A percentile compares a stretch with the other conserved stretches of the same genome.
Conservation (phyloP, 2,888 invertebrate genomes). For the Plebejus anna region DNA sequence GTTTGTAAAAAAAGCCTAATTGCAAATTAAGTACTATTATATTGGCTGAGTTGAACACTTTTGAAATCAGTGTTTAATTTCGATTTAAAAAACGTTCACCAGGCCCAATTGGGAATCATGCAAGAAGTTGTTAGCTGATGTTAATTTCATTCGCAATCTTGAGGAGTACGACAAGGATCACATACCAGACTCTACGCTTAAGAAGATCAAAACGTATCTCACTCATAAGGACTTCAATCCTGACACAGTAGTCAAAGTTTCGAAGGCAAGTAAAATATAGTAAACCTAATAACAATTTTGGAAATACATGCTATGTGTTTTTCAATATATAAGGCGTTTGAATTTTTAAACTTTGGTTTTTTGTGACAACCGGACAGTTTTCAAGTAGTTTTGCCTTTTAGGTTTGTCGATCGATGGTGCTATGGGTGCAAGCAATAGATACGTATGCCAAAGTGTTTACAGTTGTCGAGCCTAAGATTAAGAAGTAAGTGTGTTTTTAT, state of each 20-base stretch:
- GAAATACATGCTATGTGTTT: background rate
- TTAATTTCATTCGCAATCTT: conserved; percentile 89
- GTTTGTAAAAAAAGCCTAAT: conserved; percentile 2
- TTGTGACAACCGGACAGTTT: background rate
- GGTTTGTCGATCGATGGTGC: conserved; percentile 93
- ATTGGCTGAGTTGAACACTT: too few relatives aligned
- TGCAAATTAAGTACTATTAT: background rate
- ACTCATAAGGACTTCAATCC: conserved; percentile 93
- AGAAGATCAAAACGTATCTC: conserved; percentile 90
- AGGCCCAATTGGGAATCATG: conserved; percentile 94
- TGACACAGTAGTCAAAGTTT: conserved; percentile 87
- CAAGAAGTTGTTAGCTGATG: conserved; percentile 89
- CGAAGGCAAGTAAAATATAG: conserved; percentile 50
- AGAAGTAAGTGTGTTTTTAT: conserved; percentile 76
- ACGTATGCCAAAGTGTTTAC: conserved; percentile 92
- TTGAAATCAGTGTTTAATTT: background rate
- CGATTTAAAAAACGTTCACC: conserved; percentile 37
- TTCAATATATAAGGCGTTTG: background rate
- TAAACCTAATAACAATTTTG: background rate
- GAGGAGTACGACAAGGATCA: conserved; percentile 93
- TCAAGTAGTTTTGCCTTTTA: conserved; percentile 45
- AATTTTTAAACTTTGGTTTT: too few relatives aligned
- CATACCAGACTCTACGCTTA: conserved; percentile 86
- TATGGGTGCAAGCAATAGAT: conserved; percentile 96
- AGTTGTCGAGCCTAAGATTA: conserved; percentile 93